A percentile compares a stretch with the other conserved stretches of the same genome.
Evolutionary conservation across 2,888 invertebrate species (phyloP).

Genomic region (Notodonta dromedarius): DNA sequence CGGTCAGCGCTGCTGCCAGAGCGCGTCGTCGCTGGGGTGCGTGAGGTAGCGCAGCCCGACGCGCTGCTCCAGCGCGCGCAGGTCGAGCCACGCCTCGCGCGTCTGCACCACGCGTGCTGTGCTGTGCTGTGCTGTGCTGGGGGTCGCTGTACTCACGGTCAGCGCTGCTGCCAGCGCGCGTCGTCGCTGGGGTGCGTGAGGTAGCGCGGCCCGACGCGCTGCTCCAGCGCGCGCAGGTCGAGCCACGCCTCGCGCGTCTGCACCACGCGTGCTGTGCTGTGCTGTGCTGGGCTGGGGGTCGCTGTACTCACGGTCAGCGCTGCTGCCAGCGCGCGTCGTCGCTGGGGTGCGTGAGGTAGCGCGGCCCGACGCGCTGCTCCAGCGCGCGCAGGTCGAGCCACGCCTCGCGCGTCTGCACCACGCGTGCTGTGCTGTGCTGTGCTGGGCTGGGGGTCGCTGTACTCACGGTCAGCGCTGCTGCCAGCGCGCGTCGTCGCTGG

Average conservation of each 20-base stretch:
- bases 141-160: slow-evolving; percentile 84
- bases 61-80: slow-evolving; percentile 86
- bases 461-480: slow-evolving; percentile 23
- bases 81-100: too few species aligned
- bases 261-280: too few species aligned
- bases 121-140: slow-evolving; percentile 75
- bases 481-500: slow-evolving; percentile 19
- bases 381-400: too few species aligned
- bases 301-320: slow-evolving; percentile 21
- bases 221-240: neutral
- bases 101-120: too few species aligned
- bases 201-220: slow-evolving; percentile 7
- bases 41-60: slow-evolving; percentile 64
- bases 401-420: too few species aligned
- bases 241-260: too few species aligned
- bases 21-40: slow-evolving; percentile 70
- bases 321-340: slow-evolving; percentile 16
- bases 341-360: slow-evolving; percentile 69
- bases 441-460: too few species aligned
- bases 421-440: too few species aligned
- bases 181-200: slow-evolving; percentile 18
- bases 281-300: too few species aligned
- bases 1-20: slow-evolving; percentile 49
- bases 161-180: slow-evolving; percentile 6
- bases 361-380: neutral